Percentiles rank a stretch among this genome's conserved stretches.
These are phyloP conservation scores for Fragum whitleyi DNA, from an alignment of 2,888 invertebrate species.

Conservation along the genomic window DNA sequence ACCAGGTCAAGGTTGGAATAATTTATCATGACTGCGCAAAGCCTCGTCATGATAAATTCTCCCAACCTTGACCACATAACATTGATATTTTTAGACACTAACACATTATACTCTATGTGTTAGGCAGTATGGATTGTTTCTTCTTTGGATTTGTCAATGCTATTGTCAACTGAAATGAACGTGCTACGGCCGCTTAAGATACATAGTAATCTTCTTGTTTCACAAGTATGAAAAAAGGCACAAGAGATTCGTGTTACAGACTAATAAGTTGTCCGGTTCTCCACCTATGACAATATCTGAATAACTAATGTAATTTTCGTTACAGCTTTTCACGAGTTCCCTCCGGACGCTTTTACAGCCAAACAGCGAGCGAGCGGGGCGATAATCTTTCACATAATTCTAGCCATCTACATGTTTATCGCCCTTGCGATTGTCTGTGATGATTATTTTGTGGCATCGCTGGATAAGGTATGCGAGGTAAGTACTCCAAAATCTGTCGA, in stretches of 20 bases:
- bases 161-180: too few species aligned
- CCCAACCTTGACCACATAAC: too few species aligned
- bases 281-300: background rate
- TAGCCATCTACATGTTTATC: slow-evolving; percentile 93
- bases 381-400: slow-evolving; percentile 91
- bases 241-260: background rate
- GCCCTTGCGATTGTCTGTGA: slow-evolving; percentile 94
- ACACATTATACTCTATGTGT: too few species aligned
- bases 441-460: slow-evolving; percentile 96
- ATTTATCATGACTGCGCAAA: too few species aligned
- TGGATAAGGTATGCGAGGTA: slow-evolving; percentile 92
- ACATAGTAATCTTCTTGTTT: too few species aligned
- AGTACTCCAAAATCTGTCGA: slow-evolving; percentile 30
- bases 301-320: slow-evolving; percentile 23
- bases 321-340: slow-evolving; percentile 88
- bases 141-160: too few species aligned
- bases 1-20: too few species aligned
- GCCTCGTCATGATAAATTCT: too few species aligned
- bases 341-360: slow-evolving; percentile 92
- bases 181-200: too few species aligned
- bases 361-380: slow-evolving; percentile 91
- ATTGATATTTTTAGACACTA: too few species aligned
- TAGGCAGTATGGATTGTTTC: too few species aligned
- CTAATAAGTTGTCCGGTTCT: background rate
- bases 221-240: too few species aligned